Evolutionary conservation across 2,888 invertebrate genomes (phyloP).

Genomic region (Acleris cristana): DNA sequence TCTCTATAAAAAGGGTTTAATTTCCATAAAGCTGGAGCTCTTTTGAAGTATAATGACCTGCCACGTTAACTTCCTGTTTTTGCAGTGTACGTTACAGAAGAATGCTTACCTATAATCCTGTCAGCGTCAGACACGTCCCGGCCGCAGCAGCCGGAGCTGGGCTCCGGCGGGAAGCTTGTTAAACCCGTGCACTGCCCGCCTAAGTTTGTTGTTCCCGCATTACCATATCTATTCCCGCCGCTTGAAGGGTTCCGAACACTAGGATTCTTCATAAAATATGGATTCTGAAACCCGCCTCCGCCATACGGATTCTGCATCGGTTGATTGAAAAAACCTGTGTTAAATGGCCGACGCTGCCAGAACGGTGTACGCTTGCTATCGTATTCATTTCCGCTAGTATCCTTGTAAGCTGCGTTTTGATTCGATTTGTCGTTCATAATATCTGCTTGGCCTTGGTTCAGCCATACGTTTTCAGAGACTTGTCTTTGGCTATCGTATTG

Average conservation of each 20-base stretch:
- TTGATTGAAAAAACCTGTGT: conserved; percentile 6
- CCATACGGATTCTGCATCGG: conserved; percentile 18
- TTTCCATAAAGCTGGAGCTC: conserved; percentile 1
- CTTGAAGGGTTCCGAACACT: conserved; percentile 36
- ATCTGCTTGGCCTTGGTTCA: conserved; percentile 16
- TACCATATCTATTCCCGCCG: conserved; percentile 33
- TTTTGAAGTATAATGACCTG: conserved; percentile 8
- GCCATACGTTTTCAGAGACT: conserved; percentile 24
- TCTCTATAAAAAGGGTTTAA: neutral
- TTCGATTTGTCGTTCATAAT: neutral
- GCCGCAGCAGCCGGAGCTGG: conserved; percentile 69
- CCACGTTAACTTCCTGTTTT: conserved; percentile 5
- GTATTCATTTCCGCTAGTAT: conserved; percentile 8
- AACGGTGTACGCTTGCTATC: conserved; percentile 19
- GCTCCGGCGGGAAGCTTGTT: conserved; percentile 62
- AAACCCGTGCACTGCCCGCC: conserved; percentile 54
- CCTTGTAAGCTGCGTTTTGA: conserved; percentile 1
- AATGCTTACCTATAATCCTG: conserved; percentile 62
- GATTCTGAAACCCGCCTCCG: conserved; percentile 23
- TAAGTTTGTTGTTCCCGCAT: conserved; percentile 36
- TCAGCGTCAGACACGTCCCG: conserved; percentile 61
- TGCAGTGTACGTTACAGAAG: conserved; percentile 13
- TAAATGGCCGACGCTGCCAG: conserved; percentile 18
- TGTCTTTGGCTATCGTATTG: conserved; percentile 14
- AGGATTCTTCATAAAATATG: conserved; percentile 33